Base-by-base conservation (phyloP, 2,888 invertebrate genomes). In the Amiota mariae region DNA sequence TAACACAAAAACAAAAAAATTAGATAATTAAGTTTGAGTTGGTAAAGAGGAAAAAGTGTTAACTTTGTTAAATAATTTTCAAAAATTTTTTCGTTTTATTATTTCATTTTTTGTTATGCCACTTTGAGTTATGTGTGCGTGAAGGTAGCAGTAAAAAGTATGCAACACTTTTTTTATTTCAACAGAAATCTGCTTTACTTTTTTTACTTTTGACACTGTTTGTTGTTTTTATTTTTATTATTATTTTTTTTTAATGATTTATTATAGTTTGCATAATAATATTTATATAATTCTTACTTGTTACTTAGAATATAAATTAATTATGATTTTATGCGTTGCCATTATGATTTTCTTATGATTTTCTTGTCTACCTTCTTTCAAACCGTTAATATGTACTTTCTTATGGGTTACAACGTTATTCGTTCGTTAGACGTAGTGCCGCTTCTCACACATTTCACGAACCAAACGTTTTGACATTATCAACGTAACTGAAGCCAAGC, bases 391-490 rank as follows among this genome's bases (percentile, higher is more conserved):
- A n/a, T n/a, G n/a, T n/a, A 71, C 47, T 74, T 80, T 73, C 76
- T 77, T 73, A 70, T 77, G 72, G 75, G 71, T 70, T 73, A 68
- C 66, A 36, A 56, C 73, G 70, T n/a, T 70, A 57, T 18, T 51
- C 13, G n/a, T 57, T 49, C 61, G 71, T 63, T 3, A 12, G 71
- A 61, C 63, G 49, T 20, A 18, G 13, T 15, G 64, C 49, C 49
- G 67, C 67, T 51, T 51, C 18, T 48, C 20, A 51, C 47, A 20
- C 51, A 24, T 24, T 67, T 51, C 49, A 77, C 80, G 83, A 83
- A 82, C 88, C 81, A 82, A 80, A 80, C 88, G 82, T 80, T 84
- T 83, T 82, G 87, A 84, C 88, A 87, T 87, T 85, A 87, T 88
- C 84, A 88, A 85, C 82, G 83, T 81, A 88, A 87, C 87, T 87